A percentile compares a stretch with the other conserved stretches of the same genome.
These are phyloP conservation scores for Montipora efflorescens DNA, from an alignment of 64 coral and sea anemone genomes.

Conservation along the genomic window DNA sequence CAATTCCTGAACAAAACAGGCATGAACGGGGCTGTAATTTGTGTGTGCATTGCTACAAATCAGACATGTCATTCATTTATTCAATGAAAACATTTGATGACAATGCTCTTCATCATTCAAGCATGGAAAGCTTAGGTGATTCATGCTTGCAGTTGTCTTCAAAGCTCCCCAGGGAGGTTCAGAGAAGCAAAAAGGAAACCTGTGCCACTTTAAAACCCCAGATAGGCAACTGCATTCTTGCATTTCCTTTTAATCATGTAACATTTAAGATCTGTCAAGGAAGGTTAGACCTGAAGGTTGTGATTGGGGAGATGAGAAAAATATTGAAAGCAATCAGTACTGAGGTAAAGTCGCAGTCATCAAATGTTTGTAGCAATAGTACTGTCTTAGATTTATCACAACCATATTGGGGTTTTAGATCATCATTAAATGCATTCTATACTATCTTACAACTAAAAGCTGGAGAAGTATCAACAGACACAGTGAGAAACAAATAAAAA, in stretches of 20 bases:
- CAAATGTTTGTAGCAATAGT: neutral
- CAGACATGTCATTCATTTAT: neutral
- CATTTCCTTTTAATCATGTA: conserved; percentile 74
- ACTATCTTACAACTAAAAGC: neutral
- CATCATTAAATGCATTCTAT: conserved; percentile 20
- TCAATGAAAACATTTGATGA: neutral
- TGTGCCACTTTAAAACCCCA: conserved; percentile 32
- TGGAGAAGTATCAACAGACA: neutral
- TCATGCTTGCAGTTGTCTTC: neutral
- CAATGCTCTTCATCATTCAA: neutral
- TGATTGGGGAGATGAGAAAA: conserved; percentile 24
- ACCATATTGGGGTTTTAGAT: conserved; percentile 51
- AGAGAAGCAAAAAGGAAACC: neutral
- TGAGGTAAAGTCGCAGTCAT: neutral
- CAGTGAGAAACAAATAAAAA: neutral
- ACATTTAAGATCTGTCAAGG: conserved; percentile 27
- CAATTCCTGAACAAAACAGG: neutral
- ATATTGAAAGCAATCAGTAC: conserved; percentile 4
- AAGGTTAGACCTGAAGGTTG: conserved; percentile 22
- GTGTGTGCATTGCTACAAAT: neutral
- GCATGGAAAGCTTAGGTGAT: neutral
- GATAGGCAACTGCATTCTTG: conserved; percentile 74
- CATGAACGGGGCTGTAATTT: neutral
- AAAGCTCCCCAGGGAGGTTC: neutral
- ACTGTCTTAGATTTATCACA: neutral